phyloP scores from a whole-genome alignment of 2,113 vertebrate species.

The Sterrhoptilus dennistouni region DNA sequence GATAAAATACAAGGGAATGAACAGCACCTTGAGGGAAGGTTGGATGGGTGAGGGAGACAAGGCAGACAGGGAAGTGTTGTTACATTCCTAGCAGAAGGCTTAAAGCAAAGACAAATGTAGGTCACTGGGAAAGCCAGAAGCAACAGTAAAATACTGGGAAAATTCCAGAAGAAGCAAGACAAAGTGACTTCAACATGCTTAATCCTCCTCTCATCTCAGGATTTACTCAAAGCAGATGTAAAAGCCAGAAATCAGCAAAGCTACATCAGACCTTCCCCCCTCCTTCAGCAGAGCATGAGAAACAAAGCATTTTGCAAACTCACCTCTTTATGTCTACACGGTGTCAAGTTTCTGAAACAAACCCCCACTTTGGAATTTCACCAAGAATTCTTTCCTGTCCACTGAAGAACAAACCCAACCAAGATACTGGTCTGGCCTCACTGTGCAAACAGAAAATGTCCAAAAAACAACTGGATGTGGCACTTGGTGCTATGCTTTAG shows the following conservation, averaged over 20 bases:
- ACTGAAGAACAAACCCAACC: not conserved
- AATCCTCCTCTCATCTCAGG: not conserved
- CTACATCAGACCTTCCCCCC: not conserved
- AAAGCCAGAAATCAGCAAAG: not conserved
- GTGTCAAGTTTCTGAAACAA: not conserved
- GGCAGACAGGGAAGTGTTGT: not conserved
- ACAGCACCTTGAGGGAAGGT: not conserved
- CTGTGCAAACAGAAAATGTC: not conserved
- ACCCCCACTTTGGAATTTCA: not conserved
- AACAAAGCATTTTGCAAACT: not conserved
- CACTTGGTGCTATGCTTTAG: not conserved
- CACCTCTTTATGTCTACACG: not conserved
- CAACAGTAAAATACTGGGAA: not conserved
- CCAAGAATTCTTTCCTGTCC: not conserved
- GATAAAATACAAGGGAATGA: conserved; percentile 10
- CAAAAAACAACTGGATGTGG: not conserved
- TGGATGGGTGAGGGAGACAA: not conserved
- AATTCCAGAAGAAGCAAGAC: not conserved
- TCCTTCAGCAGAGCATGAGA: not conserved
- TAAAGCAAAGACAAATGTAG: not conserved
- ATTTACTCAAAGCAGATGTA: not conserved
- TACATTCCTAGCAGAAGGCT: not conserved
- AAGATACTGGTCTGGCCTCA: not conserved
- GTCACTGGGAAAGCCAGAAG: not conserved
- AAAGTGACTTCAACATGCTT: not conserved